phyloP scores from a whole-genome alignment of 2,113 vertebrate species.

The Gorsachius goisagi region DNA sequence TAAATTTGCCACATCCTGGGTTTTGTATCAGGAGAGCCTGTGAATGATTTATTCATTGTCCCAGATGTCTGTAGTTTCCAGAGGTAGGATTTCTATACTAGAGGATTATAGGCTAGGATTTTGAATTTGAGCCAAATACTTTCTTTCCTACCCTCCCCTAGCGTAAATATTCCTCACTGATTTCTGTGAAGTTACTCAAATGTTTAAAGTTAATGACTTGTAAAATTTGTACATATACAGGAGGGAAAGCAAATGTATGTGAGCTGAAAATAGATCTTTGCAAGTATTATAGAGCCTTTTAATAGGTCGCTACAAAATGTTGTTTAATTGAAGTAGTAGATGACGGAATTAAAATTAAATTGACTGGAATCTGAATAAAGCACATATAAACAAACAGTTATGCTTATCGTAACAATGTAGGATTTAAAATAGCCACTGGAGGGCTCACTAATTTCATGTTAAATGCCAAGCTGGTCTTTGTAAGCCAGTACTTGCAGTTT shows the following conservation, averaged over 20 bases:
- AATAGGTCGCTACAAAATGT: background rate
- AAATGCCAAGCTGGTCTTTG: background rate
- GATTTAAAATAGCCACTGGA: constrained; percentile 34
- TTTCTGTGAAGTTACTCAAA: background rate
- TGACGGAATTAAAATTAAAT: background rate
- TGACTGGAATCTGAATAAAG: background rate
- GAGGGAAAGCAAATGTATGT: background rate
- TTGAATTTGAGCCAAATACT: background rate
- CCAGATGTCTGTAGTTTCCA: background rate
- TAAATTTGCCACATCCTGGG: background rate
- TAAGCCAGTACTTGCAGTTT: background rate
- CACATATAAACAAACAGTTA: background rate
- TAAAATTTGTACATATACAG: background rate
- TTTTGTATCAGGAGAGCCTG: background rate
- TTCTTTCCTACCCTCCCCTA: background rate
- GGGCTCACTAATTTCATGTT: background rate
- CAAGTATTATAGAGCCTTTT: background rate
- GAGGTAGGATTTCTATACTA: background rate
- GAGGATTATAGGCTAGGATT: background rate
- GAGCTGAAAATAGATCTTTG: background rate
- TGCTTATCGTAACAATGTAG: background rate
- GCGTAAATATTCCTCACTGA: background rate
- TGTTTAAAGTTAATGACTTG: background rate
- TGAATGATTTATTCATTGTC: background rate
- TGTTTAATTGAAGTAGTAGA: background rate